phyloP scores from a whole-genome alignment of 2,113 vertebrate genomes.

The Pleuronectes platessa region DNA sequence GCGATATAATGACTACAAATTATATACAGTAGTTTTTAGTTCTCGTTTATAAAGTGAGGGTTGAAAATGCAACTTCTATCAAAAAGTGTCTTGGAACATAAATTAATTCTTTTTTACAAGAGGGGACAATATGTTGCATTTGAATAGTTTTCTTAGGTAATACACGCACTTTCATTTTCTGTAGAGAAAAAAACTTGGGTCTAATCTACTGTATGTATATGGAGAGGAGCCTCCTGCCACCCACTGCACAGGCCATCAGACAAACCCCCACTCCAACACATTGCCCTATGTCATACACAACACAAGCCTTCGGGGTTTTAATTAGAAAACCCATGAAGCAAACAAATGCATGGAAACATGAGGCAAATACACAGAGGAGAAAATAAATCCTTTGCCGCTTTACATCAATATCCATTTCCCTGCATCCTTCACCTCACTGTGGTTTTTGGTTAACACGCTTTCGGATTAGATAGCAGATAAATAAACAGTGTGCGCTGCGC shows the following conservation, averaged over 20 bases:
- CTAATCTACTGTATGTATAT: constrained; percentile 30
- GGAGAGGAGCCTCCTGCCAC: constrained; percentile 13
- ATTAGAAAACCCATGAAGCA: constrained; percentile 76
- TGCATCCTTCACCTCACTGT: constrained; percentile 68
- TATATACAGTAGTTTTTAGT: neutral
- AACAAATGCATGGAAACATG: constrained; percentile 69
- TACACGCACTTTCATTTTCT: constrained; percentile 1
- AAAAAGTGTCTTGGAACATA: neutral
- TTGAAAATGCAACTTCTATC: neutral
- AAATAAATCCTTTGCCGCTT: constrained; percentile 69
- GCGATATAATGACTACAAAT: neutral
- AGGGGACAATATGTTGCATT: too few species aligned
- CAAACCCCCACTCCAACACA: constrained; percentile 31
- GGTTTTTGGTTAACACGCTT: constrained; percentile 73
- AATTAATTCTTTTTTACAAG: too few species aligned
- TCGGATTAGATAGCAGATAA: constrained; percentile 72
- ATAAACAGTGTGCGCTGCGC: constrained; percentile 62
- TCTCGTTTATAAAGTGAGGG: neutral
- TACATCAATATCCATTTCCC: constrained; percentile 69
- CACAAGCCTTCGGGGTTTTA: constrained; percentile 59
- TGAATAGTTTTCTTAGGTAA: neutral
- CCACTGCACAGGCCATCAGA: constrained; percentile 36
- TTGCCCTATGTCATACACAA: constrained; percentile 54
- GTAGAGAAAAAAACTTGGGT: constrained; percentile 12
- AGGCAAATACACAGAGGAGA: constrained; percentile 57